Conservation (phyloP, 2,888 invertebrate species). For the Galeruca laticollis region DNA sequence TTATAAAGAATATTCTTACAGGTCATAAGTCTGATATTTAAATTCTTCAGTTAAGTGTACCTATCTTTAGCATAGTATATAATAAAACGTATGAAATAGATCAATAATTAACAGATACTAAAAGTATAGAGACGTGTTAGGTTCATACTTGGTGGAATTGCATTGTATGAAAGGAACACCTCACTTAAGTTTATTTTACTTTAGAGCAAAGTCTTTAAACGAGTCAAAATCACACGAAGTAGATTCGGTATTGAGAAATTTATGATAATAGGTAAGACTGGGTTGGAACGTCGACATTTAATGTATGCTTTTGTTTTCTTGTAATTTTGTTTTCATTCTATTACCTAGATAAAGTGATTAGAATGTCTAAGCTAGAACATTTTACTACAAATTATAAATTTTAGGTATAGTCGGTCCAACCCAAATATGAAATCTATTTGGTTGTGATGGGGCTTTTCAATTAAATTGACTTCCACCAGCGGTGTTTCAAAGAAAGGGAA, state of each 20-base stretch:
- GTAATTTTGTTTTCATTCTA: conserved; percentile 24
- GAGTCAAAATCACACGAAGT: conserved; percentile 21
- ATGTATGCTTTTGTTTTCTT: conserved; percentile 28
- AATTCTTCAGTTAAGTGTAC: too few species aligned
- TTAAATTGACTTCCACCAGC: too few species aligned
- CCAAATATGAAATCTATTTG: too few species aligned
- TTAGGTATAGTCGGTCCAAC: not conserved
- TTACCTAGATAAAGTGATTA: conserved; percentile 17
- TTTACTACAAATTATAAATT: not conserved
- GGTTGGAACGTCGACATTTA: conserved; percentile 32
- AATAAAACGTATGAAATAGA: too few species aligned
- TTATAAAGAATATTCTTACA: too few species aligned
- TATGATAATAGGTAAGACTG: conserved; percentile 31
- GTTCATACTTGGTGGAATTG: conserved; percentile 17
- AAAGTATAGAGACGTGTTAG: not conserved
- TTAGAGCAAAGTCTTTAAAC: conserved; percentile 29
- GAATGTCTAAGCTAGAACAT: conserved; percentile 2
- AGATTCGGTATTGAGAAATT: conserved; percentile 36
- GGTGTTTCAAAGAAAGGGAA: too few species aligned
- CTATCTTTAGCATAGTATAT: too few species aligned
- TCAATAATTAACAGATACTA: too few species aligned
- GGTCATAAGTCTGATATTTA: too few species aligned
- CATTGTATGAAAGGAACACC: conserved; percentile 1
- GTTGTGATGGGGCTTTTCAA: too few species aligned
- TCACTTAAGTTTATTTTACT: conserved; percentile 28